phyloP scores from a whole-genome alignment of 2,888 invertebrate genomes.

The Melanargia galathea region DNA sequence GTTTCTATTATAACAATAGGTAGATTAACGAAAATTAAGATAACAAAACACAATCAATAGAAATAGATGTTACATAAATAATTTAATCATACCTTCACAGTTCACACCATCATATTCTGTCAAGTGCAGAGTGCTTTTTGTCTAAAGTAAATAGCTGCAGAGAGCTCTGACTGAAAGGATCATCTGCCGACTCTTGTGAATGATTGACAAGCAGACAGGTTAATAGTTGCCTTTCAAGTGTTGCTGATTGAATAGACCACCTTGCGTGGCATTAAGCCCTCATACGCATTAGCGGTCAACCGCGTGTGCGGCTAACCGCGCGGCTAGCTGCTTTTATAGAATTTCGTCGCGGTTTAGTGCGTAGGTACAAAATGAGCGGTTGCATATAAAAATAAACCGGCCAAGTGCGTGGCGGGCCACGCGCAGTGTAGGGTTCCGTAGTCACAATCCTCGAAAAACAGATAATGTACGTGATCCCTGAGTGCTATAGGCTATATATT shows the following conservation, averaged over 20 bases:
- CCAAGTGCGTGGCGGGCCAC: too few relatives aligned
- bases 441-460: too few relatives aligned
- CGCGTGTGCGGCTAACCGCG: too few relatives aligned
- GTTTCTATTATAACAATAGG: neutral
- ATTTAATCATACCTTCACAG: constrained; percentile 8
- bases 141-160: neutral
- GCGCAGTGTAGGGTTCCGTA: too few relatives aligned
- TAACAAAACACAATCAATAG: neutral
- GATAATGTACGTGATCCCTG: too few relatives aligned
- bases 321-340: too few relatives aligned
- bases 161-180: constrained; percentile 9
- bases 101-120: constrained; percentile 11
- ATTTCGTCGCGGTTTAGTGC: too few relatives aligned
- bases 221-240: constrained; percentile 12
- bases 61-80: constrained; percentile 8
- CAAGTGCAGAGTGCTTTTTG: constrained; percentile 4
- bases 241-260: constrained; percentile 14
- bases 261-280: neutral
- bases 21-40: neutral
- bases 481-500: too few relatives aligned
- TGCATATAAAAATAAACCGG: too few relatives aligned
- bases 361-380: too few relatives aligned
- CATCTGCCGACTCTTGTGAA: constrained; percentile 1
- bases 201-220: constrained; percentile 10
- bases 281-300: too few relatives aligned